Base-by-base conservation (phyloP, 2,797 vertebrate species). In the Thalassophryne amazonica region DNA sequence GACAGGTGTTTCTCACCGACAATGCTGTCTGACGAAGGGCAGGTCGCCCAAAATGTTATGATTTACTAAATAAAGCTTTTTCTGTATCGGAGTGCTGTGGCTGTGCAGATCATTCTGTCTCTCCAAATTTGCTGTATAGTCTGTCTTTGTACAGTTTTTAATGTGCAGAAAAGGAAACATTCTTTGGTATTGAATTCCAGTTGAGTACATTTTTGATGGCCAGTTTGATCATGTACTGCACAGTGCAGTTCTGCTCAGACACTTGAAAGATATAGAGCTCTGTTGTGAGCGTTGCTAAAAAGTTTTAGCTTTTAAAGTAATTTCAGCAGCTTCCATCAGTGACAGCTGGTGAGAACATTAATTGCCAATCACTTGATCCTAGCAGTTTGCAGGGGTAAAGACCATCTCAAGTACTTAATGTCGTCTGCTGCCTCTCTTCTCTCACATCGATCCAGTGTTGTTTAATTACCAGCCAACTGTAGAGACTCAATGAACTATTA, bases 401-500 rank as follows among this genome's bases (percentile, higher is more conserved):
- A 74, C 76, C 66, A 78, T 74, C 78, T 80, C 80, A 84, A 80
- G 71, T 69, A 40, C 68, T 84, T 81, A 73, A 78, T 71, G 59
- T 81, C 77, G 69, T 30, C 58, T 62, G 23, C 49, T 46, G 42
- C 66, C 47, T 58, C 53, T 58, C 68, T 60, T 66, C 54, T 20
- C 30, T 60, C 51, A 35, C 74, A 48, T 60, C 57, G 71, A 80
- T 80, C 29, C 30, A 81, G 75, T 78, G 72, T 82, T 86, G 80
- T 83, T 84, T 85, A 83, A 88, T 87, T 80, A 77, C 43, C 66
- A 80, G 40, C 67, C 66, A 63, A 87, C 80, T 82, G 78, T 70
- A 83, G 72, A 75, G 79, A 82, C 67, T 76, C 81, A 83, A 80
- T 86, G 83, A 85, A 84, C 68, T 84, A 80, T 86, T 82, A 84